phyloP scores from a whole-genome alignment of 2,797 vertebrate species.

The Premnoplex brunnescens region DNA sequence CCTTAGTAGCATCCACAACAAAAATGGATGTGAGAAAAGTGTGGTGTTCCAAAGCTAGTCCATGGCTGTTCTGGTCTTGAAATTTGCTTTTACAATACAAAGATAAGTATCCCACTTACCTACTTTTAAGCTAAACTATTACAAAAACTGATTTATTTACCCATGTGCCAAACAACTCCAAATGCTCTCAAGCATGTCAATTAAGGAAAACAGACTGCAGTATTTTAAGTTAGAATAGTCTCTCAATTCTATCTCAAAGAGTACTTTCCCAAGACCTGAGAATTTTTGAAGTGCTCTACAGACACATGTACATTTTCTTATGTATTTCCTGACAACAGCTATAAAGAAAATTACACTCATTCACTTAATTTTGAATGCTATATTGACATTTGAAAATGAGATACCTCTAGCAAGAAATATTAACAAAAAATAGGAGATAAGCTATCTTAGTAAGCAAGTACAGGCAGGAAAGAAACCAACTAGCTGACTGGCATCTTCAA shows the following conservation, averaged over 20 bases:
- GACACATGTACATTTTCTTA: background rate
- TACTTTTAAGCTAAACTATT: background rate
- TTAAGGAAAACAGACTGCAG: background rate
- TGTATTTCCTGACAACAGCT: background rate
- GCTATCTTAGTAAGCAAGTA: conserved; percentile 6
- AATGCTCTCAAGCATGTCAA: background rate
- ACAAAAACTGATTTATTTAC: background rate
- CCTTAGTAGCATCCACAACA: background rate
- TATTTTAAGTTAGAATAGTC: background rate
- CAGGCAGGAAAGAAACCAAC: background rate
- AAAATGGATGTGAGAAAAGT: background rate
- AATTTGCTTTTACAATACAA: background rate
- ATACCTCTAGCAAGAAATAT: background rate
- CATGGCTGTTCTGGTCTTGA: background rate
- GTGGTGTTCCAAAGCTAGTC: accelerated
- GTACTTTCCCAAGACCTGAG: background rate
- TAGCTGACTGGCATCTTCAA: background rate
- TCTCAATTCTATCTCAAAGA: background rate
- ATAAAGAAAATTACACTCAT: background rate
- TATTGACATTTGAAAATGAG: background rate
- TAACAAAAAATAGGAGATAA: background rate
- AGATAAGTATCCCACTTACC: background rate
- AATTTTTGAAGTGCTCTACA: background rate
- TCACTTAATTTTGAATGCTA: background rate
- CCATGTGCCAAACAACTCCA: background rate